Percentiles rank a stretch among this genome's conserved stretches.
Evolutionary conservation across 2,797 vertebrate species (phyloP).

Genomic region (Echeneis naucrates): DNA sequence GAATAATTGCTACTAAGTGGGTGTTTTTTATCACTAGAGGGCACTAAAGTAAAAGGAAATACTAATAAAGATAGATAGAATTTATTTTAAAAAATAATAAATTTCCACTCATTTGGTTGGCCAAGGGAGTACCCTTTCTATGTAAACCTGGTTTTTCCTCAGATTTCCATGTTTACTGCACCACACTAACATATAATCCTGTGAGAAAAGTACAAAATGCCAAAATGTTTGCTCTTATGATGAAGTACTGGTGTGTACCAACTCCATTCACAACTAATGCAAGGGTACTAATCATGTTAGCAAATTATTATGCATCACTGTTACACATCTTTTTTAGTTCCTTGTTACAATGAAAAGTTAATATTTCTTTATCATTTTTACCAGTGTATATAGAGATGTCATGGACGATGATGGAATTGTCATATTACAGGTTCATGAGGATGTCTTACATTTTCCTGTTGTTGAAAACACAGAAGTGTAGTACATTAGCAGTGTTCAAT

Average conservation of each 20-base stretch:
- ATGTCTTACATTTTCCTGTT: not conserved
- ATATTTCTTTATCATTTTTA: constrained; percentile 3
- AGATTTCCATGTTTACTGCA: constrained; percentile 15
- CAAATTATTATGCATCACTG: constrained; percentile 3
- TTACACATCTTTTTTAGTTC: not conserved
- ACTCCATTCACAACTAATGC: constrained; percentile 5
- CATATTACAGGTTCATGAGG: not conserved
- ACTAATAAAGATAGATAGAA: constrained; percentile 1
- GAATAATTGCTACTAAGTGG: not conserved
- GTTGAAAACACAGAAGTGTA: constrained; percentile 4
- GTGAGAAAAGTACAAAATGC: not conserved
- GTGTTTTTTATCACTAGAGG: constrained; percentile 31
- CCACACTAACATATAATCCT: not conserved
- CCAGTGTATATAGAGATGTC: not conserved
- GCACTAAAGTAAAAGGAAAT: constrained; percentile 16
- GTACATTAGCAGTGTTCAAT: not conserved
- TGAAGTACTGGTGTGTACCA: not conserved
- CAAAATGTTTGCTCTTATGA: constrained; percentile 2
- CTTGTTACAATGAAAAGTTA: not conserved
- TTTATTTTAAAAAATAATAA: not conserved
- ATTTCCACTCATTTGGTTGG: not conserved
- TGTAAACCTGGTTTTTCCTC: not conserved
- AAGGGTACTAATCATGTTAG: not conserved
- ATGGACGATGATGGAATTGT: not conserved
- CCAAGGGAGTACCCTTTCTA: not conserved